Conservation (phyloP, 2,797 vertebrate genomes). For the Hippoglossus hippoglossus region DNA sequence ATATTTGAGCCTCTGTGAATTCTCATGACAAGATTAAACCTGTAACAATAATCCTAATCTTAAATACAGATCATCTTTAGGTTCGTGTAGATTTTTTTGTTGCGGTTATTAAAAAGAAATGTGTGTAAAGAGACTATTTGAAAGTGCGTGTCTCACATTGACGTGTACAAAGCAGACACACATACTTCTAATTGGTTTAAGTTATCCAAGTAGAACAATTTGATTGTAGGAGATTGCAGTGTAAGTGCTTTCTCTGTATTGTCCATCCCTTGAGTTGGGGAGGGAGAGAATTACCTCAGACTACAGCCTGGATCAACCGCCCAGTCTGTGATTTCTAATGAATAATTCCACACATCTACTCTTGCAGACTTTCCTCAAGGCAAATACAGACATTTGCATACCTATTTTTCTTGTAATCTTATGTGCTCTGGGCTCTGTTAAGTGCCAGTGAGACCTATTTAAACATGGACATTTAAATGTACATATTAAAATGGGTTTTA, state of each 20-base stretch:
- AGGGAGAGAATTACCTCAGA: slow-evolving; percentile 14
- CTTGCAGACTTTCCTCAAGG: slow-evolving; percentile 56
- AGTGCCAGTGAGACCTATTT: slow-evolving; percentile 28
- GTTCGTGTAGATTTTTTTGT: no score
- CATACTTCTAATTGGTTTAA: no score
- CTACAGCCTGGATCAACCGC: slow-evolving; percentile 20
- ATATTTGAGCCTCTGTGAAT: neutral
- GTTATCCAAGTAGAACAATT: neutral
- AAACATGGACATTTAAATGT: slow-evolving; percentile 37
- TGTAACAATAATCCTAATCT: no score
- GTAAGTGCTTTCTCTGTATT: slow-evolving; percentile 6
- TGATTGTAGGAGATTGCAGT: neutral
- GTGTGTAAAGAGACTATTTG: no score
- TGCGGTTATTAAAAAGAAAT: no score
- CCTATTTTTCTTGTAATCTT: slow-evolving; percentile 50
- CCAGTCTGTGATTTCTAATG: slow-evolving; percentile 44
- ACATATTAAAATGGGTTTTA: slow-evolving; percentile 36
- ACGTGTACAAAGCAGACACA: no score
- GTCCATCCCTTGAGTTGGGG: slow-evolving; percentile 12
- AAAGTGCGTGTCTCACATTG: no score
- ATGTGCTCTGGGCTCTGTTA: slow-evolving; percentile 36
- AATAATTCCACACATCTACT: slow-evolving; percentile 64
- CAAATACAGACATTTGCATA: slow-evolving; percentile 49
- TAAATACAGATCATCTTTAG: no score
- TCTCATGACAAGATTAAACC: no score